Evolutionary conservation across 1,140 invertebrate species (phyloP).

Genomic region (Periplaneta americana): DNA sequence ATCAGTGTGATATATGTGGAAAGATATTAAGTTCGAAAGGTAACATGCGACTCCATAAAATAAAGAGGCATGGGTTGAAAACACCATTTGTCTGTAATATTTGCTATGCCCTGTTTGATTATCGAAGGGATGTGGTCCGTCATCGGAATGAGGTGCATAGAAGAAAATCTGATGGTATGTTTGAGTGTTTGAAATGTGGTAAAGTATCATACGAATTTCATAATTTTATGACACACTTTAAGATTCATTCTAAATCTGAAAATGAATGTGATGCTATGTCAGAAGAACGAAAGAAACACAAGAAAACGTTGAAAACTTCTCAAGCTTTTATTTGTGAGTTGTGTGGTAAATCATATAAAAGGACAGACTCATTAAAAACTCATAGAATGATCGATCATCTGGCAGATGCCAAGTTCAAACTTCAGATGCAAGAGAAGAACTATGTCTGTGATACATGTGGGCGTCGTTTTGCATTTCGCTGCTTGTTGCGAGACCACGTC

Average conservation of each 20-base stretch:
- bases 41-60: constrained; percentile 11
- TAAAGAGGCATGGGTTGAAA: neutral
- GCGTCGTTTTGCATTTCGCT: constrained; percentile 22
- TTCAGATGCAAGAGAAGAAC: constrained; percentile 22
- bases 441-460: constrained; percentile 34
- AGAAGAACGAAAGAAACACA: neutral
- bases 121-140: constrained; percentile 1
- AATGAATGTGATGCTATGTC: neutral
- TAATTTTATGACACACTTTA: constrained; percentile 9
- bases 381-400: constrained; percentile 3
- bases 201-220: constrained; percentile 1
- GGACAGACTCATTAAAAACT: constrained; percentile 1
- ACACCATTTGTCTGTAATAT: constrained; percentile 10
- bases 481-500: constrained; percentile 34
- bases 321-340: constrained; percentile 7
- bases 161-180: constrained; percentile 6
- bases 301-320: neutral
- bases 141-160: constrained; percentile 3
- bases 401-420: neutral
- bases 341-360: constrained; percentile 7
- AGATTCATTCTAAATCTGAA: neutral
- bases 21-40: constrained; percentile 11
- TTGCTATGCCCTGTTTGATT: neutral
- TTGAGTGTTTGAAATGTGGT: constrained; percentile 5
- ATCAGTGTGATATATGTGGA: constrained; percentile 7